Conservation (phyloP, 2,113 vertebrate species). For the Silurus glanis region DNA sequence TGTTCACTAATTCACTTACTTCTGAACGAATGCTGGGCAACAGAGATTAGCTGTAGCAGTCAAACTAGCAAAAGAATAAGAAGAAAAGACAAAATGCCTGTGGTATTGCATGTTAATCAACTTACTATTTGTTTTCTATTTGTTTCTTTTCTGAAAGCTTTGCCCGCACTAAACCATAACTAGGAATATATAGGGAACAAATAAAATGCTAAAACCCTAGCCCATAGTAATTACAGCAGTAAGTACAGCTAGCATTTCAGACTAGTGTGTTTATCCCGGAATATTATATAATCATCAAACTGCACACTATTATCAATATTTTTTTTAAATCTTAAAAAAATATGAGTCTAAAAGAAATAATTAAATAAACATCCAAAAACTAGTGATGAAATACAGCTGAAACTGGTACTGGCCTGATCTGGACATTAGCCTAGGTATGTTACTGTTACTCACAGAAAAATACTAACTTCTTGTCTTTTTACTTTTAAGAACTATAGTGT, state of each 20-base stretch:
- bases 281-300: not conserved
- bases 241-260: not conserved
- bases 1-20: conserved; percentile 20
- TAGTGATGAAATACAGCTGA: not conserved
- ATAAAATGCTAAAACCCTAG: not conserved
- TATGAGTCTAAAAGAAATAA: not conserved
- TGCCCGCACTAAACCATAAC: not conserved
- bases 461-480: not conserved
- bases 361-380: not conserved
- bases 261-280: not conserved
- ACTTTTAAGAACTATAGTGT: not conserved
- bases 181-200: not conserved
- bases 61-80: not conserved
- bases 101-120: conserved; percentile 13
- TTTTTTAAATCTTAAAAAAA: no score
- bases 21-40: conserved; percentile 12
- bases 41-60: conserved; percentile 24
- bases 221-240: not conserved
- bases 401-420: not conserved
- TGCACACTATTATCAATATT: not conserved
- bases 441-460: not conserved
- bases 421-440: not conserved
- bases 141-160: not conserved
- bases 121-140: not conserved
- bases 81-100: not conserved